Base-by-base conservation (phyloP, 2,888 invertebrate species). In the Nycteola revayana region DNA sequence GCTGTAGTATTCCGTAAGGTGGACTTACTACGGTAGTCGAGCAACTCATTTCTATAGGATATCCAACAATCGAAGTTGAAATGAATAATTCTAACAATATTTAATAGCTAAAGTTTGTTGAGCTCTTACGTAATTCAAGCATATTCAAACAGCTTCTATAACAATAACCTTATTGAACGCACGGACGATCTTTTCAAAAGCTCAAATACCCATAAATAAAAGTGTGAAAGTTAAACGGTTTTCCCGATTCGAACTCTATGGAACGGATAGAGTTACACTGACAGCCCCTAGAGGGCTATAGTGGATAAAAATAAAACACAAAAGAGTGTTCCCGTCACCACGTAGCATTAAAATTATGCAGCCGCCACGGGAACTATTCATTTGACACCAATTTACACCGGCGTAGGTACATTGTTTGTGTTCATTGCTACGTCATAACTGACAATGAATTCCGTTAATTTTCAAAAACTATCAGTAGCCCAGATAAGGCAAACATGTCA, bases 401-500 rank as follows among this genome's bases (percentile, higher is more conserved):
- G 17, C 28, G 17, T 14, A 14, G 14, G 14, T 36, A 28, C 25
- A 34, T 32, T 37, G 26, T 42, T 35, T 42, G 28, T 27, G 30
- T 34, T 31, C 20, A 28, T 22, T 25, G n/a, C 41, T 36, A 43
- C 50, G 31, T 44, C 36, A 45, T 36, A 42, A 30, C 51, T 35
- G 52, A 54, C 60, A 61, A 68, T 68, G 58, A 51, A 5, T 21
- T 5, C 21, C 21, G 2, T 3, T 21, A 3, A 21, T 21, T 61
- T 62, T 50, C 46, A 49, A 52, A 60, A 57, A 59, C 48, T 61
- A 58, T 59, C 46, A 55, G 44, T 43, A 9, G 36, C 53, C 55
- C 55, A 59, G 61, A 67, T 67, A 66, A 64, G 59, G 60, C 61
- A 49, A 60, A 67, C 61, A 53, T 59, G 52, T 43, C 58, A 62